phyloP scores from a whole-genome alignment of 1,140 invertebrate species.

The Panonychus citri region DNA sequence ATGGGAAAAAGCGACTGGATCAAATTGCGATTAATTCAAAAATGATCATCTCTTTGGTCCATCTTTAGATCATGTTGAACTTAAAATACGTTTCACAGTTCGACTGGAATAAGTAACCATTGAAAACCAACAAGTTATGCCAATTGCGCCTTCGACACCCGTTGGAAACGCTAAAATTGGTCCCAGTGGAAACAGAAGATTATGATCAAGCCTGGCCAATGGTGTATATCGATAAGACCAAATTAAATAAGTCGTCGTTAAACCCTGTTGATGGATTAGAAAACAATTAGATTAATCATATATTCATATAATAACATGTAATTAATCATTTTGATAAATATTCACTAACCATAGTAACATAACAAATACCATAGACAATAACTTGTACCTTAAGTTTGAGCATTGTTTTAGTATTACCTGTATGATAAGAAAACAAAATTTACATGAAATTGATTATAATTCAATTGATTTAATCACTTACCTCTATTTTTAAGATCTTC shows the following conservation, averaged over 20 bases:
- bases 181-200: neutral
- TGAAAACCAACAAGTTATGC: neutral
- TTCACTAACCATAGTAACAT: neutral
- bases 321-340: neutral
- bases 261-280: neutral
- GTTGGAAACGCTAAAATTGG: neutral
- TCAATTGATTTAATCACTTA: conserved; percentile 11
- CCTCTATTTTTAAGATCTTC: conserved; percentile 23
- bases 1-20: no score
- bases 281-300: neutral
- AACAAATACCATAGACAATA: neutral
- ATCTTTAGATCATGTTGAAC: neutral
- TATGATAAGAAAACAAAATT: no score
- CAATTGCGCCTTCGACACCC: neutral
- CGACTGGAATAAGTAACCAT: neutral
- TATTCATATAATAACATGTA: neutral
- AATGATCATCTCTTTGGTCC: no score
- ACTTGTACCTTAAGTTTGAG: neutral
- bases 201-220: neutral
- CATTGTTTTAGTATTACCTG: neutral
- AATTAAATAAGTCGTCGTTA: neutral
- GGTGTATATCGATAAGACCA: neutral
- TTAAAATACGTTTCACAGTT: neutral
- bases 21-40: no score
- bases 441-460: neutral